Evolutionary conservation across 1,140 invertebrate species (phyloP), one percentile per base, ranked within the genome.

Genomic region (Asobara japonica): DNA sequence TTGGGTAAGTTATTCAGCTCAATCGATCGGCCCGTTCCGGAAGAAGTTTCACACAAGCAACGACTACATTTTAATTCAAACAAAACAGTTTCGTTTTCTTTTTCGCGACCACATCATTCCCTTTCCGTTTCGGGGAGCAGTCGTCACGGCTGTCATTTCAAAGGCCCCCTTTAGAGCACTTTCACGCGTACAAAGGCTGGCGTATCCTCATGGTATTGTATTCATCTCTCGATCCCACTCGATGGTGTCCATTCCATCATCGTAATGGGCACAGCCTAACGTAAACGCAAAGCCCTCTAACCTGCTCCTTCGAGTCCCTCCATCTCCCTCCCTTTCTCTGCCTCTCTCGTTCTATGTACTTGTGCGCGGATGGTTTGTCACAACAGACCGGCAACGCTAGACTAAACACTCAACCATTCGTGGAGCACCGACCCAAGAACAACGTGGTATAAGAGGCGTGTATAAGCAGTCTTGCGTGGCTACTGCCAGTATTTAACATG

Each of bases 381-480:
- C 78, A 82, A 80, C 75, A 82, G 67, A 73, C 72, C 29, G 65
- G 74, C 74, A 77, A 80, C 78, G 78, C 73, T 77, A 82, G 80
- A 80, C 78, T 80, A 82, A 82, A 82, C 79, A 82, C 78, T 82
- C 76, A 69, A 79, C 74, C 77, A 79, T 77, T 80, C 79, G 78
- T 76, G 77, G 51, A 56, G 51, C 51, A 56, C 51, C 51, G 72
- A 71, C 74, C 73, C 73, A 74, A 72, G 38, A 61, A 74, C 65
- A 72, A 70, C 27, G 70, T 64, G 22, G 22, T 56, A 56, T 56
- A 56, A 56, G 51, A 56, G 51, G 51, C 51, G 7, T 56, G 51
- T 25, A 56, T 25, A 56, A 56, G 51, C 51, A 56, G 20, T 27
- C 51, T 56, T 56, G 77, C 76, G 69, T 77, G 74, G 67, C 69